These are phyloP conservation scores for Tragelaphus strepsiceros DNA, from an alignment of 2,113 vertebrate genomes.

Conservation along the genomic window DNA sequence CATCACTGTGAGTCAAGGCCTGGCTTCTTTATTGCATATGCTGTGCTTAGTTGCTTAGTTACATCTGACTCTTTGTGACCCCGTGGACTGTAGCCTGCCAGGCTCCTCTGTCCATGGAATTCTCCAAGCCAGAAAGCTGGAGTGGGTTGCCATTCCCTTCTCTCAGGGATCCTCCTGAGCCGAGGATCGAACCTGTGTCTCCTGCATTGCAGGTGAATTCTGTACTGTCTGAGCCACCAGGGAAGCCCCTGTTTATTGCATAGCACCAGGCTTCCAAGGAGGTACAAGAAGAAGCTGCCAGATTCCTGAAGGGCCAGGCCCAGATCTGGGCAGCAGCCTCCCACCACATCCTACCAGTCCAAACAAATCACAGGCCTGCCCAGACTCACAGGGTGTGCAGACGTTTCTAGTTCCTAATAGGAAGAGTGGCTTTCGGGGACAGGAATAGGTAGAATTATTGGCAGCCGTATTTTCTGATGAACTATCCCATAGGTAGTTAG, in stretches of 20 bases:
- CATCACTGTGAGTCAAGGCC: background rate
- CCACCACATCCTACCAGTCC: background rate
- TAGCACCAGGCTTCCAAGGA: background rate
- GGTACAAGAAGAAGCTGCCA: background rate
- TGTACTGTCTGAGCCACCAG: background rate
- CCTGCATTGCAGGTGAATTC: background rate
- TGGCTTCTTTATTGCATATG: rapidly evolving
- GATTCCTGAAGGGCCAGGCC: background rate
- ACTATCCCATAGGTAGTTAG: background rate
- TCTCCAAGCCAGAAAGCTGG: background rate
- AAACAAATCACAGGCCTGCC: background rate
- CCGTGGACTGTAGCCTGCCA: background rate
- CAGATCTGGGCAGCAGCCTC: background rate
- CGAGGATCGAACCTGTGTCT: background rate
- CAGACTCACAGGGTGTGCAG: background rate
- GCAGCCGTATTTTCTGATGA: background rate
- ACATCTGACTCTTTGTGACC: background rate
- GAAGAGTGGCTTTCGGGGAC: background rate
- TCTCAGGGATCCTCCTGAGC: background rate
- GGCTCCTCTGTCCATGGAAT: background rate
- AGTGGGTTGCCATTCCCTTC: background rate
- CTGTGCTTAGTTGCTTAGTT: background rate
- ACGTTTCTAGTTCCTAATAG: background rate
- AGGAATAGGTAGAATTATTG: background rate
- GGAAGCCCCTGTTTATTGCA: background rate